Base-by-base conservation (phyloP, 1,140 invertebrate species). In the Drosophila jambulina region DNA sequence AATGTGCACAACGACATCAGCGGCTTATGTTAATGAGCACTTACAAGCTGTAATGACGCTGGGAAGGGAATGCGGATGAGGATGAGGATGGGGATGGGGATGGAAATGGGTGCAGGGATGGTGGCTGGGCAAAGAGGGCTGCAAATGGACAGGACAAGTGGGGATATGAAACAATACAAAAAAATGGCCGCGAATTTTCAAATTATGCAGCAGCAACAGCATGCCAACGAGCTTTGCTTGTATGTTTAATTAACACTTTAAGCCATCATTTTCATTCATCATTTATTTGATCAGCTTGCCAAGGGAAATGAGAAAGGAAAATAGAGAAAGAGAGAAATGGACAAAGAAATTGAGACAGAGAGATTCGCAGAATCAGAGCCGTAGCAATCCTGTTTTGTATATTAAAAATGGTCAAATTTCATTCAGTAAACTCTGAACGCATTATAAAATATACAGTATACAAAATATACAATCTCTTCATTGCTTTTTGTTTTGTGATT, bases 11-110 rank as follows among this genome's bases (percentile, higher is more conserved):
- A 69, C 48, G 76, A 78, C 65, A 80, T 65, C 67, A 60, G 84
- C 64, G 85, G 85, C 85, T 87, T 87, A 90, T 87, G 85, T 78
- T 90, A 90, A 87, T 90, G 84, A 87, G 65, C 87, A 90, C 85
- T 87, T 87, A 90, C 77, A 80, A 80, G 85, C 76, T 59, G 68
- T 88, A 87, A 88, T 88, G 84, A 82, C 49, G 74, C 10, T 49
- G 13, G n/a, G 6, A 17, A 19, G 63, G 23, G 38, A 17, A 29
- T 29, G 23, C 4, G 34, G 5, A 56, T 2, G 65, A 42, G 58
- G 40, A 12, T n/a, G 58, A 0, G 15, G 1, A 23, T 29, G 51
- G 38, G 38, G 19, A 21, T 27, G 21, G 12, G 23, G 12, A 25
- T 23, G 23, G 13, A 17, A 5, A 4, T 46, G 48, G 48, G 48